Percentiles rank a stretch among this genome's conserved stretches.
These are phyloP conservation scores for human DNA, from an alignment of 2,113 vertebrate genomes.

Conservation along the genomic window DNA sequence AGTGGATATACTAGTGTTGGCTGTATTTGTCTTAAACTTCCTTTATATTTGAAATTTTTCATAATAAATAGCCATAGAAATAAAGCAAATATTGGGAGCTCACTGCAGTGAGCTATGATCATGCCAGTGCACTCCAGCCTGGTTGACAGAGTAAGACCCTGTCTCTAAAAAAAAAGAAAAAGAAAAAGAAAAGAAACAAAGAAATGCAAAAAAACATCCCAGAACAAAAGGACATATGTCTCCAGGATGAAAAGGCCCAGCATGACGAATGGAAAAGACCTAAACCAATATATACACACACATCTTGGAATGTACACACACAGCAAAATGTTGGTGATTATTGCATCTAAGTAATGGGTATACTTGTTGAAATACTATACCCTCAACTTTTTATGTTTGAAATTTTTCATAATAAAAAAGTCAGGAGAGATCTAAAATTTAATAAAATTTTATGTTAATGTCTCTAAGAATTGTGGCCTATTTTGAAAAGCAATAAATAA, in stretches of 20 bases:
- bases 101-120: too few relatives aligned
- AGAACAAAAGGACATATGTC: too few relatives aligned
- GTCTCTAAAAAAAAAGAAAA: too few relatives aligned
- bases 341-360: neutral
- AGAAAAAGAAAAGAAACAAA: too few relatives aligned
- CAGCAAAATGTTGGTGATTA: neutral
- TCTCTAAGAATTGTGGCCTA: neutral
- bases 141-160: too few relatives aligned
- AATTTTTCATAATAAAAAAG: neutral
- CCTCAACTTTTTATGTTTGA: neutral
- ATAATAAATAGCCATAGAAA: neutral
- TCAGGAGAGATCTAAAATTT: neutral
- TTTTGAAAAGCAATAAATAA: slow-evolving; percentile 7
- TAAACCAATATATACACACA: neutral
- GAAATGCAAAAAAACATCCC: too few relatives aligned
- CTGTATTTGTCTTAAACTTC: neutral
- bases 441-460: neutral
- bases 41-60: neutral
- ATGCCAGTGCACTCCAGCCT: too few relatives aligned
- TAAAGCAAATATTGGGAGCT: neutral
- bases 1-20: neutral
- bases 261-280: neutral
- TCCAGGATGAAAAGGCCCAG: too few relatives aligned
- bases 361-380: neutral
- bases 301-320: neutral